phyloP scores from a whole-genome alignment of 37 sponge, comb jelly and placozoan species.

The Haliclona indistincta region DNA sequence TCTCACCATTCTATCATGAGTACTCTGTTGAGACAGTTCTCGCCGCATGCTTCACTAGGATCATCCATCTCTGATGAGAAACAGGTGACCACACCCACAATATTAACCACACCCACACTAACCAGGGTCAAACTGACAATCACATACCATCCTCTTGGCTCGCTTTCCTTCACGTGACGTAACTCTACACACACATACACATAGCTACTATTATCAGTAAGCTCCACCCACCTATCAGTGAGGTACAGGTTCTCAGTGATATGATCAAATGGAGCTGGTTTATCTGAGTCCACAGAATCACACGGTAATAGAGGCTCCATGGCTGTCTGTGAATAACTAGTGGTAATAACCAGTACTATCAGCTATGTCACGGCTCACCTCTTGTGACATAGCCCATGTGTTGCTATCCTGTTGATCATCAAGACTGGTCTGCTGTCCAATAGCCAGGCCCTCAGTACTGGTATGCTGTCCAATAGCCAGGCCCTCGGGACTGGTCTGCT shows the following conservation, averaged over 20 bases:
- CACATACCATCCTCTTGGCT: conserved; percentile 93
- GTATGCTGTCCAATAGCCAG: no score
- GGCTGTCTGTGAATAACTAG: no score
- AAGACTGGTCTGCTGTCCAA: no score
- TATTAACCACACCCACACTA: background rate
- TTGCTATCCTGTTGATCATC: no score
- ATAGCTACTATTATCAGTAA: background rate
- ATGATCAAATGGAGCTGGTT: conserved; percentile 77
- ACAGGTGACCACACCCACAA: background rate
- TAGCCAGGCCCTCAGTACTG: no score
- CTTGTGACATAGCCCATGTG: no score
- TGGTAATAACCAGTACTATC: no score
- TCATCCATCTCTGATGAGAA: conserved; percentile 47
- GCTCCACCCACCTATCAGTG: conserved; percentile 28
- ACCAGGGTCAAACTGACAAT: conserved; percentile 91
- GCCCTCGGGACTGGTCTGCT: no score
- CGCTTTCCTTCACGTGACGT: conserved; percentile 67
- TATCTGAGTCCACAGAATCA: conserved; percentile 46
- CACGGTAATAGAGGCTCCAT: conserved; percentile 62
- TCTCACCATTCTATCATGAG: conserved; percentile 97
- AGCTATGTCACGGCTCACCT: no score
- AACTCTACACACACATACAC: conserved; percentile 18
- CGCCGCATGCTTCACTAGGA: conserved; percentile 86
- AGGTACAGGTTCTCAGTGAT: conserved; percentile 89
- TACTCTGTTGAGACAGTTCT: conserved; percentile 90